Evolutionary conservation across 2,113 vertebrate species (phyloP).

Genomic region (Sander lucioperca): DNA sequence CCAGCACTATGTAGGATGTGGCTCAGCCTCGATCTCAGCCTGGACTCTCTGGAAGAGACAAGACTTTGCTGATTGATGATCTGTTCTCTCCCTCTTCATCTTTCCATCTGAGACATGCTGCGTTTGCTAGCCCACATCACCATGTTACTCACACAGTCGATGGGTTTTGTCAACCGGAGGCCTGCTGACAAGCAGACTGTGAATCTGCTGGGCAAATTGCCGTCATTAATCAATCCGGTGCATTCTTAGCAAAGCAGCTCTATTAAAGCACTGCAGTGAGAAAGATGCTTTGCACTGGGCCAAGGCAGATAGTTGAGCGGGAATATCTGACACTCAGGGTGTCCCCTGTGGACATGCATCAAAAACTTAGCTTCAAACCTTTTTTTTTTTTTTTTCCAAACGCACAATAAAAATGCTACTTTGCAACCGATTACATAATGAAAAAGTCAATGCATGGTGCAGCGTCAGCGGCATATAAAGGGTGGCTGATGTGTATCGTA

Average conservation of each 20-base stretch:
- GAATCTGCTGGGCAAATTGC: constrained; percentile 63
- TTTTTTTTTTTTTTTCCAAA: no score
- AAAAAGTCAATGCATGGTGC: neutral
- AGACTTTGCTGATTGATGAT: constrained; percentile 65
- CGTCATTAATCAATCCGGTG: constrained; percentile 56
- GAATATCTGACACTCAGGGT: constrained; percentile 19
- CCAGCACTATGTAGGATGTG: constrained; percentile 26
- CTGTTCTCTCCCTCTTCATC: constrained; percentile 64
- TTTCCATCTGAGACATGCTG: constrained; percentile 48
- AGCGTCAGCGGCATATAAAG: neutral
- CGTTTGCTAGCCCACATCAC: constrained; percentile 37
- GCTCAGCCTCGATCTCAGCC: constrained; percentile 34
- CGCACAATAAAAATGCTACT: neutral
- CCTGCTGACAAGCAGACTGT: constrained; percentile 7
- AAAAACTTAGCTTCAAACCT: neutral
- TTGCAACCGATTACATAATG: neutral
- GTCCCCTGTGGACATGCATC: constrained; percentile 13
- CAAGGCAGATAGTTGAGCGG: neutral
- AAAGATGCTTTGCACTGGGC: neutral
- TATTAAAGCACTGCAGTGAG: constrained; percentile 18
- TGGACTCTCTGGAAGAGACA: constrained; percentile 28
- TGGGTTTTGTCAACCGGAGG: constrained; percentile 29
- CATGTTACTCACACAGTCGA: constrained; percentile 41
- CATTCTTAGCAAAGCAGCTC: constrained; percentile 13
- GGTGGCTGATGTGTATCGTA: neutral